Percentiles rank a stretch among this genome's conserved stretches.
Evolutionary conservation across 30 jellyfish, hydroid and myxozoan genomes (phyloP).

Genomic region (Cassiopea xamachana): DNA sequence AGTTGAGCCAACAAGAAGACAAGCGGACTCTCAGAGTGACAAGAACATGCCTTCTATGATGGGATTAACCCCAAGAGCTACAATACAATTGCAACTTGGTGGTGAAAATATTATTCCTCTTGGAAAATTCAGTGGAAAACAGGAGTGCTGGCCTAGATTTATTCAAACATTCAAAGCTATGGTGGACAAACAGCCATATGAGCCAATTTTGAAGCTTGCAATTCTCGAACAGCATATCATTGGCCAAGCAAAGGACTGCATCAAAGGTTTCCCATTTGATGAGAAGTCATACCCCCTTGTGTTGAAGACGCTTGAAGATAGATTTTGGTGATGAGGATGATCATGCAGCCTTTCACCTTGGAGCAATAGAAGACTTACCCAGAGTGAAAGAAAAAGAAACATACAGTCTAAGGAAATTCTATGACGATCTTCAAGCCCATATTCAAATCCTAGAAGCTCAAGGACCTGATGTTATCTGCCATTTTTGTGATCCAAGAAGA

Average conservation of each 20-base stretch:
- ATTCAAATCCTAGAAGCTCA: too few species aligned
- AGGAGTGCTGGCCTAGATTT: conserved; percentile 30
- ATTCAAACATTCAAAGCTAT: conserved; percentile 29
- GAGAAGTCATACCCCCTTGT: conserved; percentile 36
- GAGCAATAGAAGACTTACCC: too few species aligned
- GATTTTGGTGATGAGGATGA: too few species aligned
- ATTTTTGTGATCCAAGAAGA: too few species aligned
- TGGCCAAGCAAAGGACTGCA: conserved; percentile 41
- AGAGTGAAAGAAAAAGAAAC: too few species aligned
- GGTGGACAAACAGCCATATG: conserved; percentile 46
- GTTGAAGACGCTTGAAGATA: neutral
- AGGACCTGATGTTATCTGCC: too few species aligned
- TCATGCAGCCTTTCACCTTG: too few species aligned
- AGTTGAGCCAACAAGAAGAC: neutral
- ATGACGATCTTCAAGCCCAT: too few species aligned
- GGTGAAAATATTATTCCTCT: conserved; percentile 18
- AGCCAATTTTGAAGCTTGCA: conserved; percentile 38
- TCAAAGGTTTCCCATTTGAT: conserved; percentile 29
- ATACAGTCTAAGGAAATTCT: too few species aligned
- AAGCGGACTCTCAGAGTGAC: conserved; percentile 9
- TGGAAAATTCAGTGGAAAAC: conserved; percentile 34
- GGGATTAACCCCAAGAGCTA: neutral
- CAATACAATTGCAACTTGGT: conserved; percentile 9
- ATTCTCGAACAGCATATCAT: conserved; percentile 45
- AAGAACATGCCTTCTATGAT: conserved; percentile 10